A percentile compares a stretch with the other conserved stretches of the same genome.
Evolutionary conservation across 2,113 vertebrate species (phyloP).

Genomic region (Phylloscopus trochiloides): DNA sequence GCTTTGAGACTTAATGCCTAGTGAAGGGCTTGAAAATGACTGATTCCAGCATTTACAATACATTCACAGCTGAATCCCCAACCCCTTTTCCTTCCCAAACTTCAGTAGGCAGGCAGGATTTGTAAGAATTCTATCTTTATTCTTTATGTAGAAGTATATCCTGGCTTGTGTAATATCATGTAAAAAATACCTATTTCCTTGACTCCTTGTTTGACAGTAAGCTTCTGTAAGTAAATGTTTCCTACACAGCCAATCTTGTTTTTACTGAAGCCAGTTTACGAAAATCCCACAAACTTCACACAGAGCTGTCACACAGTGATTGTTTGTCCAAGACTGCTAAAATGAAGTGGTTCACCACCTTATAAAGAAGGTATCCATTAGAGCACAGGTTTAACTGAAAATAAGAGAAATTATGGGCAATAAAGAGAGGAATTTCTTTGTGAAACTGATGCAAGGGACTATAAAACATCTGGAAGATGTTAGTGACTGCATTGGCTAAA

Average conservation of each 20-base stretch:
- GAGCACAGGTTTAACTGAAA: not conserved
- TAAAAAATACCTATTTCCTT: not conserved
- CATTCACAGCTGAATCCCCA: not conserved
- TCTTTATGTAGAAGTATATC: not conserved
- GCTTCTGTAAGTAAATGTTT: not conserved
- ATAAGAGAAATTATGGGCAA: constrained; percentile 1
- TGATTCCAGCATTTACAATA: not conserved
- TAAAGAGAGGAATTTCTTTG: constrained; percentile 38
- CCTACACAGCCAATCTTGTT: not conserved
- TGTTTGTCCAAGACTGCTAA: not conserved
- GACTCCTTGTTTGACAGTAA: not conserved
- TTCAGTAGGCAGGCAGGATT: not conserved
- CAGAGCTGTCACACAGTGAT: not conserved
- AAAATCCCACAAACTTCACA: not conserved
- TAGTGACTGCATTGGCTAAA: constrained; percentile 54
- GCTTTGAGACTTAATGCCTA: constrained; percentile 13
- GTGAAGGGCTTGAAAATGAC: constrained; percentile 27
- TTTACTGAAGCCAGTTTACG: not conserved
- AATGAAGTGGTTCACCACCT: not conserved
- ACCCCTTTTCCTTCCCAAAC: not conserved
- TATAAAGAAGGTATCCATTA: not conserved
- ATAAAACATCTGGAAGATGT: constrained; percentile 75
- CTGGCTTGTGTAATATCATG: not conserved
- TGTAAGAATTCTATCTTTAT: not conserved
- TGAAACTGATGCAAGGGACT: not conserved